Base-by-base conservation (phyloP, 2,888 invertebrate species). In the Colletes collaris region DNA sequence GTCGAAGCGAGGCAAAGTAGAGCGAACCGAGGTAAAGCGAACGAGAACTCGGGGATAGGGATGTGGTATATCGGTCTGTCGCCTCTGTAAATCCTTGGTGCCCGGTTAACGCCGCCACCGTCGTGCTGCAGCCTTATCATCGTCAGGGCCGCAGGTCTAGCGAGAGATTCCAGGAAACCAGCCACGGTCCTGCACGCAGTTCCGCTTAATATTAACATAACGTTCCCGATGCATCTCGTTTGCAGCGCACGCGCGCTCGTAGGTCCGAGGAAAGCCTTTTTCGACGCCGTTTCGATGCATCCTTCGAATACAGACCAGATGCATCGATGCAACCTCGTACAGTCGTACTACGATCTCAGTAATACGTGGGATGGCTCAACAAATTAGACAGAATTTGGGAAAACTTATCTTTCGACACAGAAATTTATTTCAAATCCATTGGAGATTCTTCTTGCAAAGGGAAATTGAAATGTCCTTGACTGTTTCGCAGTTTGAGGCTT, bases 41-140 rank as follows among this genome's bases (percentile, higher is more conserved):
- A 67, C 59, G 78, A 82, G 81, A 76, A 71, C 56, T 62, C 80
- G 68, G 64, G 84, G 76, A 81, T 87, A 80, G 85, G 81, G 77
- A 83, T 79, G 87, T 84, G 84, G 85, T 86, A 85, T 88, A 88
- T 88, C 88, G 88, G 87, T 82, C 85, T 87, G 88, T 89, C 88
- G 88, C 88, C 88, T 87, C 85, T 82, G 88, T 89, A 89, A 89
- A 89, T 89, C 87, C 85, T 85, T 62, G 80, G 75, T 82, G 82
- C 85, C 66, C 84, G 81, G 88, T 87, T 27, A 86, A 87, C 84
- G 81, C 84, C 86, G 88, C 89, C 87, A 89, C 89, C 83, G 86
- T 87, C 86, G 86, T 85, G 85, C 83, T 81, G 73, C 55, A 44
- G 86, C 72, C 88, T 89, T 89, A 89, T 89, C 89, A 89, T 88